Evolutionary conservation across 2,113 vertebrate genomes (phyloP).

Genomic region (Solea senegalensis): DNA sequence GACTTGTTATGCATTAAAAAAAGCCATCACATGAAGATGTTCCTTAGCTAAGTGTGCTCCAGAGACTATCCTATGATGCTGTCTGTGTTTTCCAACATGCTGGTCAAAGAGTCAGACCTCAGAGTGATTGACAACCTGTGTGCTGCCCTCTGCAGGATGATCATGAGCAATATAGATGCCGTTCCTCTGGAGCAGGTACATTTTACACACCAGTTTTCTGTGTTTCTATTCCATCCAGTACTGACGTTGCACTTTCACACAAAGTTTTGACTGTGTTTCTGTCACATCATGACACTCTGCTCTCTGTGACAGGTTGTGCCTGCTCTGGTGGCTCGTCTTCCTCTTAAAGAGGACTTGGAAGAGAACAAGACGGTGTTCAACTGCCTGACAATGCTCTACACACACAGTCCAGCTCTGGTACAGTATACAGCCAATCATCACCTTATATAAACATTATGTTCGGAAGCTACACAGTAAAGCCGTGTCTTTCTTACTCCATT

Average conservation of each 20-base stretch:
- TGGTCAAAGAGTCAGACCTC: slow-evolving; percentile 81
- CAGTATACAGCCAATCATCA: background rate
- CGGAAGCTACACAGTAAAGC: too few species aligned
- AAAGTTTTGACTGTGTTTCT: too few species aligned
- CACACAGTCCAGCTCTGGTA: slow-evolving; percentile 74
- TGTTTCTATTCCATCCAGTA: background rate
- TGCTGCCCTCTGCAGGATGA: slow-evolving; percentile 88
- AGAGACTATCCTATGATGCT: slow-evolving; percentile 88
- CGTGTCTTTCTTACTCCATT: too few species aligned
- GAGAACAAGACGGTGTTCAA: slow-evolving; percentile 87
- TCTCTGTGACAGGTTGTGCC: slow-evolving; percentile 82
- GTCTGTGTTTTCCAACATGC: slow-evolving; percentile 84
- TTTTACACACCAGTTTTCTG: background rate
- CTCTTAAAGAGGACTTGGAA: slow-evolving; percentile 88
- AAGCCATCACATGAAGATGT: background rate
- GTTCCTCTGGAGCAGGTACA: slow-evolving; percentile 87
- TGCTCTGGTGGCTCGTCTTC: slow-evolving; percentile 81
- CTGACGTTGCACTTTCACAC: background rate
- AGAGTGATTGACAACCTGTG: slow-evolving; percentile 90
- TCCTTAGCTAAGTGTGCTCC: slow-evolving; percentile 56
- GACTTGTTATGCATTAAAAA: background rate
- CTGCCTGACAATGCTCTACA: slow-evolving; percentile 85
- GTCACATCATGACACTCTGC: background rate
- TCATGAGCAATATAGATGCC: slow-evolving; percentile 77
- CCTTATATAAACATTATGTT: background rate